Base-by-base conservation (phyloP, 1,140 invertebrate genomes). In the Maconellicoccus hirsutus region DNA sequence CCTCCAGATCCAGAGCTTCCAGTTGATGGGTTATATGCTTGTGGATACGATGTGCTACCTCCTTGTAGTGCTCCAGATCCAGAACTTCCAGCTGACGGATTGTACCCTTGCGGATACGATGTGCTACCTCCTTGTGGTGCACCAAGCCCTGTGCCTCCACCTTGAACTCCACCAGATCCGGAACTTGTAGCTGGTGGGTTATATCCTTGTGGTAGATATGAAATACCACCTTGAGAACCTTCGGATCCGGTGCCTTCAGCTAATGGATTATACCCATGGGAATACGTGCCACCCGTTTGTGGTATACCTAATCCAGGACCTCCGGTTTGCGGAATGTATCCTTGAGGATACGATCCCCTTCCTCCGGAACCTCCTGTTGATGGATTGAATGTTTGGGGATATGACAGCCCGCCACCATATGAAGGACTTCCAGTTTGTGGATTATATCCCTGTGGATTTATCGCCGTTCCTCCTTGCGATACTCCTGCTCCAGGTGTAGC, bases 321-420 rank as follows among this genome's bases (percentile, higher is more conserved):
- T 70, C 69, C 70, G 39, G 19, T 29, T 27, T 70, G 69, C 63
- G 59, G 66, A 21, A 70, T 59, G 1, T 38, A 70, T 66, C 74
- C 73, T 4, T 42, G 3, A 38, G 23, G 69, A 16, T 59, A 71
- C 7, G 74, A 59, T 70, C 69, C 61, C 27, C 76, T 73, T 71
- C 70, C 70, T 71, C 63, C 73, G 27, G 52, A 66, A 33, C 72
- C 71, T 59, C 72, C 71, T 27, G 73, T 71, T 71, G 29, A 33
- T 12, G 29, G 29, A 33, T 6, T 19, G n/a, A 8, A 52, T 52
- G 6, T 16, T 52, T 4, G 42, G 3, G 42, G 42, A 16, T 52
- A 19, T 8, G 42, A 16, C 3, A 16, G 6, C 3, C 42, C 42
- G 2, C 42, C n/a, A 8, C 42, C 42, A 8, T 52, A 16, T 38